Base-by-base conservation (phyloP, 2,113 vertebrate species). In the Trachemys scripta region DNA sequence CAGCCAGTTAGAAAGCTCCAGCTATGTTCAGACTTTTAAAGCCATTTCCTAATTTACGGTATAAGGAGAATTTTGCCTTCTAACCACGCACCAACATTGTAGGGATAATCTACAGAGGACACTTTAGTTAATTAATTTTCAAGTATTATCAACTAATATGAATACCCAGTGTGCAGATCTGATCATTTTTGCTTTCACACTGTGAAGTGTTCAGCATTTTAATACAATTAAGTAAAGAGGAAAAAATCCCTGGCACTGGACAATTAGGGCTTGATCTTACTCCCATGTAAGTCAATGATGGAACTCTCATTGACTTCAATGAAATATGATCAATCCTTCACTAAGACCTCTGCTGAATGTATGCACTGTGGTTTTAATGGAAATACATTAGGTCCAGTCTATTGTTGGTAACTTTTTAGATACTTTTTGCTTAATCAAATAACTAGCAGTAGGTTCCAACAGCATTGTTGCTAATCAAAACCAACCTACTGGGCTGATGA, bases 11-110 rank as follows among this genome's bases (percentile, higher is more conserved):
- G 50, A 84, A 96, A 96, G 49, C n/a, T 79, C 65, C 85, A 90
- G 35, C 82, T 88, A 5, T 47, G 11, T 47, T 93, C 81, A 94
- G 87, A 91, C 85, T 95, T 95, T 76, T 89, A 94, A 97, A 97
- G 50, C 8, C 54, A 85, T 94, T 87, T 62, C 53, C 82, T 79
- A 91, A 96, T 84, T 92, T 72, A 90, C 19, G 80, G 72, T 8
- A 56, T 81, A 85, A 90, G 10, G 5, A 89, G 19, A 93, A 79
- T 84, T 94, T 90, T 93, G 27, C 35, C 59, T 82, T 92, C 35
- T 96, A 96, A 93, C 2, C 72, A 91, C 53, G 45, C 19, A 75
- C 78, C 45, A 80, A 59, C 65, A 47, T 53, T 53, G 79, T 29
- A 90, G 27, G 53, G 80, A 92, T 56, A 93, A 92, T 31, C 90